Base-by-base conservation (phyloP, 2,113 vertebrate species). In the Anarhynchus alexandrinus region DNA sequence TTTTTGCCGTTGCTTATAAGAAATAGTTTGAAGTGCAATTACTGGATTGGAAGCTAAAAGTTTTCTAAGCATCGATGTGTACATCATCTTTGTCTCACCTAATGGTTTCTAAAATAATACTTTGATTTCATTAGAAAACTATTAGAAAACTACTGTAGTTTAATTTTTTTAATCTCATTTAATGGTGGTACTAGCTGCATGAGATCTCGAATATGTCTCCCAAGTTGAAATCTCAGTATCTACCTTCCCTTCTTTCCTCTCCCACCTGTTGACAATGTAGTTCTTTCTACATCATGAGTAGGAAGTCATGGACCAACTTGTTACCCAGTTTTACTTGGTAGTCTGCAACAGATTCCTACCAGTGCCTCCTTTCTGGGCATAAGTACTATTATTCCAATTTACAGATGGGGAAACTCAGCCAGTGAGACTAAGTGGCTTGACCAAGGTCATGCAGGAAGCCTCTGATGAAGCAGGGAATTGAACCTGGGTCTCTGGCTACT, bases 301-400 rank as follows among this genome's bases (percentile, higher is more conserved):
- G 61, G 45, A 91, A 73, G 57, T 71, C 66, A 26, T 17, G 45
- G 64, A 66, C n/a, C 25, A 40, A 27, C 40, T 55, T 55, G 40
- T 88, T 80, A 81, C 40, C 23, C 70, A 61, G 36, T 66, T 88
- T 91, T 61, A 66, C 58, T 57, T 77, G 69, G 79, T 81, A 76
- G 40, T 51, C 79, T 91, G 62, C 45, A 77, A 52, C 45, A 77
- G 57, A 84, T 91, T 93, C 40, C 73, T 83, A 65, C 67, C 51
- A 80, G n/a, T 88, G 88, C 79, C 88, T 88, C 29, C 34, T 72
- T 80, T 91, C 83, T 77, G 64, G 91, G 73, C 80, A 40, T 91
- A 95, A 91, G 88, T 88, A 57, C 91, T 95, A 93, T 93, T 95
- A 71, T 95, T 95, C 91, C 88, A 91, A 93, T 93, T 91, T 88